phyloP scores from a whole-genome alignment of 92 coral and sea anemone species.

The Desmophyllum pertusum region DNA sequence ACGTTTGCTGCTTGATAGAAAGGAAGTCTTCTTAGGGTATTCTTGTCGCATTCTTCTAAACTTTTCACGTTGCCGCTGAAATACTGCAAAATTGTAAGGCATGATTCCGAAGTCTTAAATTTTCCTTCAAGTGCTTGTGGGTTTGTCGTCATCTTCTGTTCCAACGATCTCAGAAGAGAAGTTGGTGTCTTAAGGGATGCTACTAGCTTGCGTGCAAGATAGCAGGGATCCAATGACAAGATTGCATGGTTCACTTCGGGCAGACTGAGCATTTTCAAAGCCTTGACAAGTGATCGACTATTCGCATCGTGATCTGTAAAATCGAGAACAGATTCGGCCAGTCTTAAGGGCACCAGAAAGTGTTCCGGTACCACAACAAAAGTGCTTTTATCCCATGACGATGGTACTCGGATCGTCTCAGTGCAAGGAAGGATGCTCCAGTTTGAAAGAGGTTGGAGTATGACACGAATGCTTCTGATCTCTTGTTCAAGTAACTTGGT shows the following conservation, averaged over 20 bases:
- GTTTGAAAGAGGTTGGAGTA: constrained; percentile 36
- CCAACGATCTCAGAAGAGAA: constrained; percentile 40
- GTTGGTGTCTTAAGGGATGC: constrained; percentile 51
- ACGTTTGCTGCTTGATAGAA: constrained; percentile 46
- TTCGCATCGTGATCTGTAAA: background rate
- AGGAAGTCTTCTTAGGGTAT: constrained; percentile 42
- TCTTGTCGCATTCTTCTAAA: background rate
- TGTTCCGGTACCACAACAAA: background rate
- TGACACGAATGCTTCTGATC: background rate
- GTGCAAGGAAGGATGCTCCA: constrained; percentile 75
- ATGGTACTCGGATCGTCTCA: background rate
- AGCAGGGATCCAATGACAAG: background rate
- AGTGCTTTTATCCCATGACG: background rate
- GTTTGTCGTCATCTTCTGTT: constrained; percentile 23
- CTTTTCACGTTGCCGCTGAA: constrained; percentile 23
- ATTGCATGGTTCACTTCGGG: constrained; percentile 50
- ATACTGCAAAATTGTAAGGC: constrained; percentile 30
- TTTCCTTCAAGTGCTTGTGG: constrained; percentile 2
- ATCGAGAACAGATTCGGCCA: constrained; percentile 42
- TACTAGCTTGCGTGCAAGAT: constrained; percentile 41
- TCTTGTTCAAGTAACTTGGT: constrained; percentile 17
- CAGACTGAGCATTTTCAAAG: constrained; percentile 29
- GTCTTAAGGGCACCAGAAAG: constrained; percentile 39
- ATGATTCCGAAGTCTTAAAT: background rate
- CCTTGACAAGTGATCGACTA: background rate